Conservation (phyloP, 2,113 vertebrate species). For the Tiliqua scincoides region DNA sequence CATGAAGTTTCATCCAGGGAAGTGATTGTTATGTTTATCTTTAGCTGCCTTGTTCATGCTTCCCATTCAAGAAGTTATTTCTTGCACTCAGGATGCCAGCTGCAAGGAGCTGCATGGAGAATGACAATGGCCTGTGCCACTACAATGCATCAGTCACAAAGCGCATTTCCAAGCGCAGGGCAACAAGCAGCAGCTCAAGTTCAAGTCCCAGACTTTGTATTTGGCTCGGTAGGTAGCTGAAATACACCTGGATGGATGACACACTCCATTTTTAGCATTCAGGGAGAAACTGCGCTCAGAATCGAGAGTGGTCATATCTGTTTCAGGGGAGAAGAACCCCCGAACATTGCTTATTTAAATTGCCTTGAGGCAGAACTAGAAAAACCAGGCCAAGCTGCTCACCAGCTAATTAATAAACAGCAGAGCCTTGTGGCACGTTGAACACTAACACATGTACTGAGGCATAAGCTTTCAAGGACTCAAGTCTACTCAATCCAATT, state of each 20-base stretch:
- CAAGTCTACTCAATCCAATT: too few relatives aligned
- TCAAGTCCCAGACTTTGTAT: neutral
- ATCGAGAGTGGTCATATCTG: neutral
- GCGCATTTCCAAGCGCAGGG: slow-evolving; percentile 15
- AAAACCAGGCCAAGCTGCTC: neutral
- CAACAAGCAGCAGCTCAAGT: neutral
- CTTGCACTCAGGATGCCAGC: slow-evolving; percentile 67
- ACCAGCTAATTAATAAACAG: neutral
- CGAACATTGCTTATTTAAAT: neutral
- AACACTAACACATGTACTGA: too few relatives aligned
- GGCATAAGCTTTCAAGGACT: too few relatives aligned
- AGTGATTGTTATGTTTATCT: slow-evolving; percentile 75
- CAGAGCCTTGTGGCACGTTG: too few relatives aligned
- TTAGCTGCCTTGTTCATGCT: slow-evolving; percentile 54
- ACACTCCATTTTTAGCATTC: neutral
- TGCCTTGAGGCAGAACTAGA: neutral
- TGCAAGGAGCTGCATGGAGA: slow-evolving; percentile 62
- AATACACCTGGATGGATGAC: neutral
- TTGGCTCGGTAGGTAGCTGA: neutral
- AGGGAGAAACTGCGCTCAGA: neutral
- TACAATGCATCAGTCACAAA: slow-evolving; percentile 46
- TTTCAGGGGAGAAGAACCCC: neutral
- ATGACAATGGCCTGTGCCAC: slow-evolving; percentile 69
- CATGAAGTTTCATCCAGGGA: slow-evolving; percentile 71
- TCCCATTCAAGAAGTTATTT: slow-evolving; percentile 65